Evolutionary conservation across 1,140 invertebrate genomes (phyloP).

Genomic region (Periplaneta americana): DNA sequence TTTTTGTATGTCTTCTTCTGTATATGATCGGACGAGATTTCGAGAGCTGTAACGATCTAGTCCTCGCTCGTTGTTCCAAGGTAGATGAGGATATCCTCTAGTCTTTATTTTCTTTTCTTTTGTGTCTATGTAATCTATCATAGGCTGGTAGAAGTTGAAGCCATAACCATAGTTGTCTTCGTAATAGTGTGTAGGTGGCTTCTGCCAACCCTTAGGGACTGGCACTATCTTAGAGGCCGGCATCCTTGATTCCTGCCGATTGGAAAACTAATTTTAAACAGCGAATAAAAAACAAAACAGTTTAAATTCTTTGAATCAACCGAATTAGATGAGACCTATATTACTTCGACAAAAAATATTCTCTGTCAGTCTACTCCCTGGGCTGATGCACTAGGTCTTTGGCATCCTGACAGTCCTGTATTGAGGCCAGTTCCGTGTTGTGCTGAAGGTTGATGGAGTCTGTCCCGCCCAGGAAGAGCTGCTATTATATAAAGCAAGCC

Average conservation of each 20-base stretch:
- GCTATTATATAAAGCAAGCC: neutral
- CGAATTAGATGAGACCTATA: neutral
- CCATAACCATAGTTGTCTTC: slow-evolving; percentile 73
- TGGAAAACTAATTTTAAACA: neutral
- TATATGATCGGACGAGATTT: slow-evolving; percentile 27
- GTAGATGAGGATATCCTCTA: slow-evolving; percentile 54
- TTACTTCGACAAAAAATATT: neutral
- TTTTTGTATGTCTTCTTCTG: slow-evolving; percentile 51
- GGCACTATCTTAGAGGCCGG: neutral
- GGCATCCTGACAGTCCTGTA: neutral
- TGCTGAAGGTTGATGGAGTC: neutral
- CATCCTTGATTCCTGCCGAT: neutral
- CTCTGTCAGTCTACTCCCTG: neutral
- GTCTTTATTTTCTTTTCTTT: slow-evolving; percentile 44
- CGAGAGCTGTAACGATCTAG: slow-evolving; percentile 46
- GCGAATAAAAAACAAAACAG: neutral
- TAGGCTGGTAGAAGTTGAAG: slow-evolving; percentile 75
- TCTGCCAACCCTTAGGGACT: slow-evolving; percentile 31
- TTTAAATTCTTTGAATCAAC: neutral
- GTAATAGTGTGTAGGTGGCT: slow-evolving; percentile 62
- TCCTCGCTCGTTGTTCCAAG: slow-evolving; percentile 65
- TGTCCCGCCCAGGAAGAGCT: neutral
- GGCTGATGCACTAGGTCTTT: neutral
- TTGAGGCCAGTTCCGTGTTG: neutral
- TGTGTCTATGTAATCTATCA: slow-evolving; percentile 71